Conservation (phyloP, 1,140 invertebrate species). For the Diabrotica undecimpunctata region DNA sequence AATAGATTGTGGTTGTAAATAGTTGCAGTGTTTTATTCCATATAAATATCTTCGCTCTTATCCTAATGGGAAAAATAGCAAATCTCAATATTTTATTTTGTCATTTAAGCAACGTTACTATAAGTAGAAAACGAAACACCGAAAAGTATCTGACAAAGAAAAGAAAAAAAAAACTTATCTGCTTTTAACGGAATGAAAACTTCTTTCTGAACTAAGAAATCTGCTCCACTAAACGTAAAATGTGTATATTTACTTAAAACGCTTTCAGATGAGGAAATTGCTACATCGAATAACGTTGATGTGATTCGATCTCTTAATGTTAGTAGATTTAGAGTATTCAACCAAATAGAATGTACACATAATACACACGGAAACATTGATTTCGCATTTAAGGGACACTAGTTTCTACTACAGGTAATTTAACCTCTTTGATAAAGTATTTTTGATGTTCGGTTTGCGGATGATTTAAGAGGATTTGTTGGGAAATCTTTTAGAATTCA, state of each 20-base stretch:
- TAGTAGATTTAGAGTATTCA: background rate
- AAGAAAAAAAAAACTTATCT: background rate
- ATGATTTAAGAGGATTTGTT: no score
- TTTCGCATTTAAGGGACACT: no score
- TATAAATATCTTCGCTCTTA: no score
- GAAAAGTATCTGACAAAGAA: background rate
- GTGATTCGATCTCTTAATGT: slow-evolving; percentile 2
- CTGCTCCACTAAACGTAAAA: background rate
- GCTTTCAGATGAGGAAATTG: background rate
- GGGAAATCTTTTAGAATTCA: no score
- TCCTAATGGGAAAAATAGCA: no score
- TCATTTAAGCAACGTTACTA: background rate
- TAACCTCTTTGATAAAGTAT: no score
- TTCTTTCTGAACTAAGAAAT: background rate
- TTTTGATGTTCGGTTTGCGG: no score
- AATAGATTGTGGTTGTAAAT: no score
- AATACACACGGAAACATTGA: no score
- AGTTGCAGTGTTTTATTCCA: no score
- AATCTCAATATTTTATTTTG: no score
- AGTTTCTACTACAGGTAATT: no score
- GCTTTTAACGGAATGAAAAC: background rate
- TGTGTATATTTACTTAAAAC: slow-evolving; percentile 3
- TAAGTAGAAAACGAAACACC: background rate
- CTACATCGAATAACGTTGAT: background rate
- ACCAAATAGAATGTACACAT: background rate